phyloP scores from a whole-genome alignment of 2,888 invertebrate species.

The Ceriagrion tenellum region DNA sequence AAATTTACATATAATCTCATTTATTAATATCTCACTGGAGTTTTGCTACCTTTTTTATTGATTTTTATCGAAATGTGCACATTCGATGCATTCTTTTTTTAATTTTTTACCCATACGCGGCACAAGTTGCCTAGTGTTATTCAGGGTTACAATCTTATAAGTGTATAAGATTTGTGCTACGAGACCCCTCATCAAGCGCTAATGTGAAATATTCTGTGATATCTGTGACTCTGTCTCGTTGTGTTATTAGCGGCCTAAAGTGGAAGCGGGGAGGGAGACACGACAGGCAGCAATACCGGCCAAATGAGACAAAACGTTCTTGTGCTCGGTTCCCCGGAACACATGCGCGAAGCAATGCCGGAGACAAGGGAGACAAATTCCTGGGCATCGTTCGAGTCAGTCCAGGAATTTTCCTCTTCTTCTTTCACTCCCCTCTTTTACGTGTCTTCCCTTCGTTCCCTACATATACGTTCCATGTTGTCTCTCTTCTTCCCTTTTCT shows the following conservation, averaged over 20 bases:
- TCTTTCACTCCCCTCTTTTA: background rate
- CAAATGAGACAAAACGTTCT: background rate
- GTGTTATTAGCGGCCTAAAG: background rate
- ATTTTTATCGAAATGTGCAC: no score
- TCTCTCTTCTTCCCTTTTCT: background rate
- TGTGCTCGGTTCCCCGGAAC: background rate
- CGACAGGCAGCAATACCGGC: background rate
- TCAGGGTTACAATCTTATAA: no score
- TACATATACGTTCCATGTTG: background rate
- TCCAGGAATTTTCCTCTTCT: background rate
- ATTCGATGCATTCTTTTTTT: no score
- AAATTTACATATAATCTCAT: no score
- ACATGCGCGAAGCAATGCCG: background rate
- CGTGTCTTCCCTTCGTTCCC: background rate
- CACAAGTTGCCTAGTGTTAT: no score
- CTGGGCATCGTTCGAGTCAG: background rate
- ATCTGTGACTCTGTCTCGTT: no score
- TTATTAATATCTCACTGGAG: no score
- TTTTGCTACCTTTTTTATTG: no score
- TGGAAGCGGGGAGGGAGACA: background rate
- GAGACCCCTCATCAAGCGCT: no score
- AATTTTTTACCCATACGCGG: no score
- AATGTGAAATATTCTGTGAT: no score
- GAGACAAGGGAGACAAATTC: background rate
- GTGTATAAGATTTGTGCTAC: no score